Evolutionary conservation across 2,888 invertebrate species (phyloP).

Genomic region (Proisotoma minuta): DNA sequence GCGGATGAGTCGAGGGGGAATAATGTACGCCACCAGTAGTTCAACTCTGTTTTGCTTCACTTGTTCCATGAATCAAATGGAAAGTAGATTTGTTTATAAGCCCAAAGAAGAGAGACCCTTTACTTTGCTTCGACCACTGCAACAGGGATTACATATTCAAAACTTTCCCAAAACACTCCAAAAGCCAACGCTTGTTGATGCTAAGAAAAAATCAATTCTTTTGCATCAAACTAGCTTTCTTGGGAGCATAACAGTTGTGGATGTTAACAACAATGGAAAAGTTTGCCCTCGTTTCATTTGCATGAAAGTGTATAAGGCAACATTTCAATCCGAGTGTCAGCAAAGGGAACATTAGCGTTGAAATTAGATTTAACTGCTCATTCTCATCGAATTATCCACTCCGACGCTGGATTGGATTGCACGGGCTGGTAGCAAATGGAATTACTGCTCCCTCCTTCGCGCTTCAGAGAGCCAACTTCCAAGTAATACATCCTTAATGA

Average conservation of each 20-base stretch:
- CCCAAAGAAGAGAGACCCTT: conserved; percentile 1
- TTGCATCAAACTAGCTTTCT: too few relatives aligned
- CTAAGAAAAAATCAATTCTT: too few relatives aligned
- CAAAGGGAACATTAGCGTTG: neutral
- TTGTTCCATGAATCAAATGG: conserved; percentile 12
- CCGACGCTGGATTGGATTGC: neutral
- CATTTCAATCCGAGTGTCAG: neutral
- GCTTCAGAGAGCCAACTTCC: neutral
- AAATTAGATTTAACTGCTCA: conserved; percentile 19
- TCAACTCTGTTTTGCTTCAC: conserved; percentile 11
- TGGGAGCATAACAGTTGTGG: too few relatives aligned
- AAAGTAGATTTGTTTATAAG: conserved; percentile 10
- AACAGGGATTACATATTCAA: neutral
- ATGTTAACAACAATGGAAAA: neutral
- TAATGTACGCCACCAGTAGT: neutral
- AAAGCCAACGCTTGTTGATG: too few relatives aligned
- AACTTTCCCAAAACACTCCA: too few relatives aligned
- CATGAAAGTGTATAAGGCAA: neutral
- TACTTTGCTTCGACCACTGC: neutral
- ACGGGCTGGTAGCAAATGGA: neutral
- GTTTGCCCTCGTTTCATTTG: neutral
- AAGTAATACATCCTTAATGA: conserved; percentile 20
- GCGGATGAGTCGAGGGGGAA: neutral
- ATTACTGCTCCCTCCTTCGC: neutral
- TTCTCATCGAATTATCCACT: conserved; percentile 13